Percentiles rank a stretch among this genome's conserved stretches.
Conservation (phyloP, 2,113 vertebrate genomes). For the Alethe diademata region DNA sequence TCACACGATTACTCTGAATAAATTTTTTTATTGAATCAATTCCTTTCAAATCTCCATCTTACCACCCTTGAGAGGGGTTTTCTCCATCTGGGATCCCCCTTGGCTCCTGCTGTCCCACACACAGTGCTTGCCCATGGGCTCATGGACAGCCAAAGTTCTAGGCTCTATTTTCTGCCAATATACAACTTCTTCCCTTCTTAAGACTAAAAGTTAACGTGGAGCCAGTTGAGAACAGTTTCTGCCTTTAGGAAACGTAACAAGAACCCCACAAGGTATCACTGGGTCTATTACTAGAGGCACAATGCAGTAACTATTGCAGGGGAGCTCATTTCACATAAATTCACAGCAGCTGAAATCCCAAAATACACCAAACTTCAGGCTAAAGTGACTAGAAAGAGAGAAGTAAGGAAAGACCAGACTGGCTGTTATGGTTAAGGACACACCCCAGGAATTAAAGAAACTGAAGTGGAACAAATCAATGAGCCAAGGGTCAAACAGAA, state of each 20-base stretch:
- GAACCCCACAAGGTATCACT: background rate
- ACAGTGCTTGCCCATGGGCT: accelerated
- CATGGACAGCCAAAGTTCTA: background rate
- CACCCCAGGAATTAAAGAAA: background rate
- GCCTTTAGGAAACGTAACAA: background rate
- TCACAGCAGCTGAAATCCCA: background rate
- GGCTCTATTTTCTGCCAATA: background rate
- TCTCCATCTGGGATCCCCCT: accelerated
- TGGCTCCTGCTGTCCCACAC: background rate
- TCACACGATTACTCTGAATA: background rate
- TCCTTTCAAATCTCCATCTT: background rate
- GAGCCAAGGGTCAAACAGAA: background rate
- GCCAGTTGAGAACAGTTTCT: background rate
- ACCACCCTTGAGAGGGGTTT: accelerated
- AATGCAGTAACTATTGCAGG: background rate
- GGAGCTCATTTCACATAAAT: background rate
- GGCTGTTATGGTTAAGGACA: background rate
- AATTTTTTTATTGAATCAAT: background rate
- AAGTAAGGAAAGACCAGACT: background rate
- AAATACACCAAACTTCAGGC: background rate
- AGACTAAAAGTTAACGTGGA: background rate
- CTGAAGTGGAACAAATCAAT: background rate
- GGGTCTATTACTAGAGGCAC: background rate
- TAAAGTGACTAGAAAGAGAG: background rate
- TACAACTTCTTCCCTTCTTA: background rate